phyloP scores from a whole-genome alignment of 2,888 invertebrate genomes.

The Macaria notata region DNA sequence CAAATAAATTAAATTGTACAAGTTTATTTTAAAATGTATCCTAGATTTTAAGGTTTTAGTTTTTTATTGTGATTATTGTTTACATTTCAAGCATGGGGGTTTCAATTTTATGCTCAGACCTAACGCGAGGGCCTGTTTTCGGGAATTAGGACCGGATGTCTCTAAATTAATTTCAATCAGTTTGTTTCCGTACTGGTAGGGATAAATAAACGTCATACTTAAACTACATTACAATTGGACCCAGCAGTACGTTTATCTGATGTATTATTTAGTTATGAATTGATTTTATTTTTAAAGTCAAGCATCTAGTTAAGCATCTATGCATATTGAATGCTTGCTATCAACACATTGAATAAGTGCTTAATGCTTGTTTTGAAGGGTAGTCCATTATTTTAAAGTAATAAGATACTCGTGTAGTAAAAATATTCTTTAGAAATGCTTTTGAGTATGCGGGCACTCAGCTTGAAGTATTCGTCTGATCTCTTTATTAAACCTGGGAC shows the following conservation, averaged over 20 bases:
- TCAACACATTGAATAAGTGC: no score
- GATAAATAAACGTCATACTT: no score
- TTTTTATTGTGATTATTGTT: not conserved
- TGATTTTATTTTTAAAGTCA: no score
- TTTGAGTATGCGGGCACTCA: constrained; percentile 17
- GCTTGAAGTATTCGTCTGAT: constrained; percentile 8
- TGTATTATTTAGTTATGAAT: no score
- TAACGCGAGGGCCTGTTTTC: constrained; percentile 21
- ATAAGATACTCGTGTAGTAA: constrained; percentile 27
- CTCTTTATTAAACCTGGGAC: constrained; percentile 8
- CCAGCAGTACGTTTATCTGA: no score
- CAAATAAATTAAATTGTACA: constrained; percentile 8
- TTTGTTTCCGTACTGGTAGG: constrained; percentile 7
- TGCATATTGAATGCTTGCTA: no score
- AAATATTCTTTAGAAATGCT: constrained; percentile 12
- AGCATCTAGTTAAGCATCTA: no score
- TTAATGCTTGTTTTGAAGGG: no score
- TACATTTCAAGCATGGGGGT: constrained; percentile 6
- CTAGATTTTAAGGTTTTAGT: not conserved
- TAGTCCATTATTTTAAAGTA: constrained; percentile 2
- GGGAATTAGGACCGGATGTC: constrained; percentile 36
- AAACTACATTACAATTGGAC: no score
- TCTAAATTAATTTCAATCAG: constrained; percentile 33
- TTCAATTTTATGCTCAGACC: not conserved
- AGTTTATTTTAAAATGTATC: constrained; percentile 4